Conservation (phyloP, 2,888 invertebrate species). For the Acanthosepion pharaonis region DNA sequence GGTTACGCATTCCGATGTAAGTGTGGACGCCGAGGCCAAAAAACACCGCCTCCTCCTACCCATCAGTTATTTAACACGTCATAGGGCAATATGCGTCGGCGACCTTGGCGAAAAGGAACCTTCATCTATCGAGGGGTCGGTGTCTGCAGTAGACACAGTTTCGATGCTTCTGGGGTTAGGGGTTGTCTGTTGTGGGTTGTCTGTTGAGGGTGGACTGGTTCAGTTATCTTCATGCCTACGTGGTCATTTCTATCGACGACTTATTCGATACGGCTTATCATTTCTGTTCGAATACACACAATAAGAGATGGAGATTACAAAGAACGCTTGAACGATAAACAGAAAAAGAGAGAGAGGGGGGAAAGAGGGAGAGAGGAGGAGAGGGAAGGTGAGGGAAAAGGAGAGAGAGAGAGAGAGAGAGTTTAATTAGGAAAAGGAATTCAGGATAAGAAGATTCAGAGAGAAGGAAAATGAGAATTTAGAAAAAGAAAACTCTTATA, state of each 20-base stretch:
- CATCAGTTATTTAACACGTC: background rate
- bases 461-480: background rate
- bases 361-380: background rate
- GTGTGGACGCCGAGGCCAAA: background rate
- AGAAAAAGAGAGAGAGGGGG: background rate
- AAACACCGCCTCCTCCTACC: background rate
- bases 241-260: background rate
- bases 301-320: background rate
- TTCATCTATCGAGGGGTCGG: background rate
- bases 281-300: conserved; percentile 11
- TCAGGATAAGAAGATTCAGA: background rate
- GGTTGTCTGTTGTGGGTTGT: background rate
- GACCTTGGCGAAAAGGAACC: background rate
- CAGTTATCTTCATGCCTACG: conserved; percentile 33
- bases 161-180: background rate
- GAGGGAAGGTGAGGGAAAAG: background rate
- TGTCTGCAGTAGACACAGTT: background rate
- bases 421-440: too few species aligned
- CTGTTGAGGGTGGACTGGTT: background rate
- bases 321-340: background rate
- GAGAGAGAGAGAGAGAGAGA: background rate
- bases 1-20: background rate
- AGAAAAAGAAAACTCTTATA: too few species aligned
- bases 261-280: background rate
- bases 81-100: background rate